Base-by-base conservation (phyloP, 2,113 vertebrate genomes). In the Prionailurus bengalensis region DNA sequence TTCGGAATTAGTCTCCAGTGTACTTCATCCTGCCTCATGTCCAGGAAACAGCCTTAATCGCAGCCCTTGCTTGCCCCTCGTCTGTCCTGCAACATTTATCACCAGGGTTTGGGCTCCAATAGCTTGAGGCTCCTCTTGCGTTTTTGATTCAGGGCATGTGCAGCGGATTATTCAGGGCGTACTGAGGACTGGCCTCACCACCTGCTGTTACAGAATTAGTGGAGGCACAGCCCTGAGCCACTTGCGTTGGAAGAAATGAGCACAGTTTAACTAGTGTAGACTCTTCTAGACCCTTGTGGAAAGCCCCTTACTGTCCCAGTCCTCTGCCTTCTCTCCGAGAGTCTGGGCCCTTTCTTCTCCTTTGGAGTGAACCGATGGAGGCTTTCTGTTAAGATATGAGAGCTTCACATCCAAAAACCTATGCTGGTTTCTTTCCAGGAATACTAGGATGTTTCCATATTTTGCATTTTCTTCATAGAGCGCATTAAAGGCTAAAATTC, bases 401-500 rank as follows among this genome's bases (percentile, higher is more conserved):
- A 87, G 5, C 39, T 66, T 58, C 42, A 27, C 14, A 42, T 79
- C 53, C 15, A 61, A 27, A 42, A 55, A 33, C 53, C 71, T 36
- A 4, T 45, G 29, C 42, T 88, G 12, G 10, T 80, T 91, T 91
- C 74, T 94, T 85, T 85, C 87, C 27, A 68, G 63, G 76, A 96
- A 86, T 86, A 61, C 68, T 53, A n/a, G 66, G 82, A 81, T 66
- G 31, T 80, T 81, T 78, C 87, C 53, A 55, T 74, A 51, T 89
- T 13, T 92, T 63, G 79, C 27, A 36, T 94, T 85, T 80, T 92
- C 36, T 94, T 76, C 8, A 27, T 48, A 76, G 66, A 94, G 17
- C 76, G 66, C 66, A 58, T 17, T 10, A 70, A 92, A 89, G 68
- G 53, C 82, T 81, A 94, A 87, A 92, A 89, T 61, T 81, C 45